Evolutionary conservation across 2,888 invertebrate genomes (phyloP).

Genomic region (Polymixis lichenea): DNA sequence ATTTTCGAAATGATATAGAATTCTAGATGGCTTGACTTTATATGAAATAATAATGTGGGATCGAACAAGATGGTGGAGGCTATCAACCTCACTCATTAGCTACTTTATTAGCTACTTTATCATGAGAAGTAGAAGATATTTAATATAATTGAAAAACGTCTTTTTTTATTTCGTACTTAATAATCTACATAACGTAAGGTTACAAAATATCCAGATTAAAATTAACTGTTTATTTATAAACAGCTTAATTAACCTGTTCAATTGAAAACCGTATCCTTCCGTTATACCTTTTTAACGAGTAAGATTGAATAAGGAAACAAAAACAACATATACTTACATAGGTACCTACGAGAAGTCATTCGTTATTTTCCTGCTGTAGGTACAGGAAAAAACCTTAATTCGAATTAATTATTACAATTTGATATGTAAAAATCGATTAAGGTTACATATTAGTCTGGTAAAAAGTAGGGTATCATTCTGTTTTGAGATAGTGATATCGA

Average conservation of each 20-base stretch:
- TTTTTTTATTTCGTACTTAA: neutral
- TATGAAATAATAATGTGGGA: neutral
- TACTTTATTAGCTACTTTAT: neutral
- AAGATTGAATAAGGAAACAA: constrained; percentile 47
- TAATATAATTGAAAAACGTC: neutral
- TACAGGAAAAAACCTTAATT: constrained; percentile 39
- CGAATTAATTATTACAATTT: constrained; percentile 13
- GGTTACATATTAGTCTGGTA: constrained; percentile 1
- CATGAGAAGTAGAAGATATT: neutral
- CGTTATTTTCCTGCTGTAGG: constrained; percentile 17
- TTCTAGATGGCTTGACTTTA: neutral
- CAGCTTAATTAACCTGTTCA: neutral
- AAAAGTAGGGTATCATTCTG: constrained; percentile 31
- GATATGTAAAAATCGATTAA: constrained; percentile 33
- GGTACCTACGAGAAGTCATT: neutral
- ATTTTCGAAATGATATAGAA: neutral
- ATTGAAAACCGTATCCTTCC: constrained; percentile 25
- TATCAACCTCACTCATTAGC: neutral
- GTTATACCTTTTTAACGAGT: neutral
- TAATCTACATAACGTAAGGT: neutral
- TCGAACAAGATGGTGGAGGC: neutral
- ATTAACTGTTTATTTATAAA: constrained; percentile 6
- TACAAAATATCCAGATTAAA: neutral
- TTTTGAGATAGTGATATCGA: neutral
- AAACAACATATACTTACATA: neutral